Evolutionary conservation across 2,888 invertebrate genomes (phyloP).

Genomic region (Crepidodera aurea): DNA sequence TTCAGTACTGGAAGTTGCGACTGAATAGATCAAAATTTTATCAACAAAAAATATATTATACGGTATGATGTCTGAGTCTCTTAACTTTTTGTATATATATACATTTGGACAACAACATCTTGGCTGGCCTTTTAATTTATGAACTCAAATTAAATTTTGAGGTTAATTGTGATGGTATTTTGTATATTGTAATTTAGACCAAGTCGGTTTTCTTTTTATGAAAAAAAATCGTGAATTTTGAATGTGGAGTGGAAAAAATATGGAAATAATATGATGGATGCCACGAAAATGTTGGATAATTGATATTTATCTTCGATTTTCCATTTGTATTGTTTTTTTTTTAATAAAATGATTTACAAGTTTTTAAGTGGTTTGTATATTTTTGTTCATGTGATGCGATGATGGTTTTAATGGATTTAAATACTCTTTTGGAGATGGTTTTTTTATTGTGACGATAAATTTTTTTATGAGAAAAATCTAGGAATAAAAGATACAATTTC

Average conservation of each 20-base stretch:
- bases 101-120: not conserved
- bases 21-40: not conserved
- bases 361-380: not conserved
- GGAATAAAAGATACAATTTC: no score
- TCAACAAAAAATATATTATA: not conserved
- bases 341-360: not conserved
- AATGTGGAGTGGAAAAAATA: not conserved
- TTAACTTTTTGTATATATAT: no score
- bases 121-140: constrained; percentile 5
- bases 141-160: constrained; percentile 33
- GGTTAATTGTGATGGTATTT: constrained; percentile 38
- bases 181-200: constrained; percentile 31
- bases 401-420: no score
- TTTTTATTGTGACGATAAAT: no score
- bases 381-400: not conserved
- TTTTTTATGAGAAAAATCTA: no score
- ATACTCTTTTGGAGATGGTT: no score
- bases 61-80: no score
- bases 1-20: not conserved
- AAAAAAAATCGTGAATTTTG: constrained; percentile 13
- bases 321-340: not conserved
- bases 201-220: constrained; percentile 28
- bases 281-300: no score
- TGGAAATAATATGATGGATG: no score
- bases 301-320: no score